A percentile compares a stretch with the other conserved stretches of the same genome.
Evolutionary conservation across 2,888 invertebrate genomes (phyloP).

Genomic region (Plagodis dolabraria): DNA sequence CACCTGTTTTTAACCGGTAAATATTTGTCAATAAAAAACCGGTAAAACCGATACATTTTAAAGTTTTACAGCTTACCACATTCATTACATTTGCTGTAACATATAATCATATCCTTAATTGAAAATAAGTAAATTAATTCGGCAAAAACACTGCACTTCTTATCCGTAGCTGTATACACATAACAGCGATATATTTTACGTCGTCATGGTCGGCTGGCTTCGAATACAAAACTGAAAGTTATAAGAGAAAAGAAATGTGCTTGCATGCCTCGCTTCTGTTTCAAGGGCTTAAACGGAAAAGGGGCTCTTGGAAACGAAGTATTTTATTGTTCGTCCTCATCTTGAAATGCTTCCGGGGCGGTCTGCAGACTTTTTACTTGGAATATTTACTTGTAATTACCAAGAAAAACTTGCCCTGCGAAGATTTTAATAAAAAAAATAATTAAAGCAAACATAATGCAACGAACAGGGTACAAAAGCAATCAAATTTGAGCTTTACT

Average conservation of each 20-base stretch:
- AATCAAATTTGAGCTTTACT: no score
- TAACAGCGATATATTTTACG: slow-evolving; percentile 19
- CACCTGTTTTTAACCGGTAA: no score
- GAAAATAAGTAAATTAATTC: neutral
- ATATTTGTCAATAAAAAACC: no score
- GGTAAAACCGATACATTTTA: no score
- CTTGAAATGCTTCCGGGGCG: slow-evolving; percentile 25
- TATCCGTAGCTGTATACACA: neutral
- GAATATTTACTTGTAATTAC: slow-evolving; percentile 1
- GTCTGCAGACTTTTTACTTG: slow-evolving; percentile 23
- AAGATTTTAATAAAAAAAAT: slow-evolving; percentile 4
- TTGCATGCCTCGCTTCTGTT: slow-evolving; percentile 23
- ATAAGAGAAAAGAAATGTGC: slow-evolving; percentile 30
- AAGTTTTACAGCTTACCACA: no score
- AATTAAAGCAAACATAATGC: no score
- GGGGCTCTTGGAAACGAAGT: slow-evolving; percentile 18
- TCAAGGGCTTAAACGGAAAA: slow-evolving; percentile 21
- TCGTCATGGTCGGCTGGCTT: slow-evolving; percentile 24
- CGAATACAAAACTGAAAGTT: slow-evolving; percentile 26
- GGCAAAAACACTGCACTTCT: slow-evolving; percentile 1
- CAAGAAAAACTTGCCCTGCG: neutral
- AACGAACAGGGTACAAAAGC: no score
- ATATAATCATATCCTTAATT: no score
- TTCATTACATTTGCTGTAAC: no score
- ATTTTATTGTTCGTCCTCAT: slow-evolving; percentile 29